Evolutionary conservation across 2,113 vertebrate genomes (phyloP), one percentile per base, ranked within the genome.

Genomic region (Dinomys branickii): DNA sequence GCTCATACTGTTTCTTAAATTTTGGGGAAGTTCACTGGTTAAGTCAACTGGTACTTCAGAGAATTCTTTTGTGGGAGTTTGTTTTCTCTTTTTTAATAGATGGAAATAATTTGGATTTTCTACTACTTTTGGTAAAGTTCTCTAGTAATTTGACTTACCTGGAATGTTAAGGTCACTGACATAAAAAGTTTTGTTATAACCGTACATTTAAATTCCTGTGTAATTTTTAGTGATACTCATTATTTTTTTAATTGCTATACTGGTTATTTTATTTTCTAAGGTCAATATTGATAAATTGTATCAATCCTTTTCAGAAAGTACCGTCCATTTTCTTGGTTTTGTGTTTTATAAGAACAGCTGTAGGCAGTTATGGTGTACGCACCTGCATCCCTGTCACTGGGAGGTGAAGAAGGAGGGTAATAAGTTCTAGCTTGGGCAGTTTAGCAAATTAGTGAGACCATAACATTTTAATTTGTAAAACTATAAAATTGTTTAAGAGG

Each of bases 161-260:
- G 41, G 71, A 83, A 44, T 80, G 30, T 91, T 88, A 44, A 71
- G 75, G 84, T 90, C 20, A 84, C 6, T 86, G 17, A 44, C 3
- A 94, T 75, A 82, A 58, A n/a, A 26, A 44, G 85, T 92, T 90
- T 61, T 0, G 78, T 94, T 65, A 80, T 84, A 65, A 84, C 1
- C 24, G 82, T 93, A 10, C 41, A 69, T 85, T 94, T 96, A 95
- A 82, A 95, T 95, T 59, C 3, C 7, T 77, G 26, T 78, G 24
- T 38, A 24, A 47, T 65, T 9, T 85, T 1, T 47, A 58, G 22
- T 75, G 14, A 24, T 67, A 24, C 17, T 58, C 16, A 0, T 6
- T 19, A 35, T 35, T 73, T 89, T 93, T 88, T 78, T 3, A 35
- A 0, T 92, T 63, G 20, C 2, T 38, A 7, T 82, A 78, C 52